A percentile compares a stretch with the other conserved stretches of the same genome.
Conservation (phyloP, 1,140 invertebrate genomes). For the Drosophila subpulchrella region DNA sequence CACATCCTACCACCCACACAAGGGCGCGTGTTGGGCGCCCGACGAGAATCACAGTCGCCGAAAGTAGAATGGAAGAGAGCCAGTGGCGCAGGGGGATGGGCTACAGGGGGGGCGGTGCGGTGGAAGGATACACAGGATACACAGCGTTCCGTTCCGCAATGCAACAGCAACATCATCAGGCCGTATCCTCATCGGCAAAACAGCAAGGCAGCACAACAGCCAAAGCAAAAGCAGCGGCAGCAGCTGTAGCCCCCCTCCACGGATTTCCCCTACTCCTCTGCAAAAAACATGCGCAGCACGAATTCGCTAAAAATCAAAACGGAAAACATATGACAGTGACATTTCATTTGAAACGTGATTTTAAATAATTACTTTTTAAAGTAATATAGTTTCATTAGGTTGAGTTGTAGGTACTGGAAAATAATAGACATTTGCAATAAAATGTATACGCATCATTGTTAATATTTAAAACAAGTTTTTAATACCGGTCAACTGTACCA, state of each 20-base stretch:
- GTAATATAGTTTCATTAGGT: not conserved
- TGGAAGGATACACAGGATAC: constrained; percentile 15
- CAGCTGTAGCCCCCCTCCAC: constrained; percentile 15
- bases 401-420: not conserved
- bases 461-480: no score
- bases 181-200: constrained; percentile 3
- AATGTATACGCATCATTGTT: no score
- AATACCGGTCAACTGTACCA: no score
- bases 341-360: constrained; percentile 22
- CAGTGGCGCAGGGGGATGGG: not conserved
- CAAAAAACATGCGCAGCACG: constrained; percentile 42
- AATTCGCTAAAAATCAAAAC: constrained; percentile 17
- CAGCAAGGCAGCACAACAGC: constrained; percentile 1
- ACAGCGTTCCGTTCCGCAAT: constrained; percentile 11
- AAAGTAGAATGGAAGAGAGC: not conserved
- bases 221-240: constrained; percentile 7
- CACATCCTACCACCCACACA: constrained; percentile 22
- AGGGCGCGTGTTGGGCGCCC: constrained; percentile 9
- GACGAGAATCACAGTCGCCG: not conserved
- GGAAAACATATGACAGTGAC: constrained; percentile 43
- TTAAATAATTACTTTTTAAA: not conserved
- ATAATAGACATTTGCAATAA: no score
- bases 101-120: not conserved
- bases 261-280: constrained; percentile 9
- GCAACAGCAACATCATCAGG: constrained; percentile 15